Percentiles rank a stretch among this genome's conserved stretches.
phyloP scores from a whole-genome alignment of 2,888 invertebrate species.

The Choristoneura rosaceana region DNA sequence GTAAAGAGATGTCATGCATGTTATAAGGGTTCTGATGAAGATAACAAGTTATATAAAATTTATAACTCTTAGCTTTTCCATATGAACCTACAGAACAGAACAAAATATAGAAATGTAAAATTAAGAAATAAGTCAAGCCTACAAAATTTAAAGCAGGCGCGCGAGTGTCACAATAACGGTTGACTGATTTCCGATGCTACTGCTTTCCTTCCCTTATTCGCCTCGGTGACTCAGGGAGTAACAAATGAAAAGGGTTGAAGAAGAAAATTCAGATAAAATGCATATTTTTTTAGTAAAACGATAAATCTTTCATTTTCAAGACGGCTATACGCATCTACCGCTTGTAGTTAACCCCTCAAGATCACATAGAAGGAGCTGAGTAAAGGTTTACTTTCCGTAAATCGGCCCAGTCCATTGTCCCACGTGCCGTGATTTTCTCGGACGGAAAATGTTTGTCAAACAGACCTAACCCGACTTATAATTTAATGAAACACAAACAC shows the following conservation, averaged over 20 bases:
- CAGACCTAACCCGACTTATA: conserved; percentile 66
- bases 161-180: conserved; percentile 27
- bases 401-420: conserved; percentile 10
- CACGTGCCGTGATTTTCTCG: conserved; percentile 10
- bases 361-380: neutral
- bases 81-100: neutral
- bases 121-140: conserved; percentile 16
- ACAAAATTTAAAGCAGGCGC: conserved; percentile 15
- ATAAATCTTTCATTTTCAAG: neutral
- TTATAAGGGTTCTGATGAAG: conserved; percentile 2
- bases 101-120: neutral
- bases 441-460: conserved; percentile 67
- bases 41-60: neutral
- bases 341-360: conserved; percentile 1
- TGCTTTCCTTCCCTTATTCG: conserved; percentile 2
- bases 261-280: neutral
- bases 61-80: neutral
- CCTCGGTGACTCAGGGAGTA: conserved; percentile 11
- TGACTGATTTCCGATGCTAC: conserved; percentile 21
- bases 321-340: neutral
- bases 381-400: conserved; percentile 7
- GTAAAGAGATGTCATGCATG: neutral
- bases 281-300: neutral
- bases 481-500: conserved; percentile 73
- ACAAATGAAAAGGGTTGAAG: conserved; percentile 12